Conservation (phyloP, 2,888 invertebrate genomes). For the Zootermopsis nevadensis region DNA sequence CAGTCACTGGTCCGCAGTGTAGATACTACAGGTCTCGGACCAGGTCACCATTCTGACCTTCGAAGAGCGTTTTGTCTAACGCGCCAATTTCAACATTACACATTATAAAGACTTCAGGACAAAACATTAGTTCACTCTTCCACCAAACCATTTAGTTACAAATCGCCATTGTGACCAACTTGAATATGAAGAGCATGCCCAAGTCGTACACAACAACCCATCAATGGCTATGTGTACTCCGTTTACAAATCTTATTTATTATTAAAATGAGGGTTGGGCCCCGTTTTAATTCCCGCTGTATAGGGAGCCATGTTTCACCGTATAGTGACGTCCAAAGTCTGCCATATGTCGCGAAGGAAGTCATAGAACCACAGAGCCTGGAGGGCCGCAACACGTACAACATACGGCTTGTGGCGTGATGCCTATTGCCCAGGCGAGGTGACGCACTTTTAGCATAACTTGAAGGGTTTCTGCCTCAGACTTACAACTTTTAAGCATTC, state of each 20-base stretch:
- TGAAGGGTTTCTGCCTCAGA: too few relatives aligned
- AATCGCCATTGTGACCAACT: background rate
- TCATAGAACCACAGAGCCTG: background rate
- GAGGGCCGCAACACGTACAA: background rate
- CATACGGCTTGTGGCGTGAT: background rate
- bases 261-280: constrained; percentile 16
- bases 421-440: background rate
- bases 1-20: too few relatives aligned
- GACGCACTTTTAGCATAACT: background rate
- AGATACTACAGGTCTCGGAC: too few relatives aligned
- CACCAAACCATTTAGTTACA: background rate
- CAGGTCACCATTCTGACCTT: too few relatives aligned
- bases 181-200: background rate
- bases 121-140: background rate
- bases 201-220: background rate
- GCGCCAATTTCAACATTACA: too few relatives aligned
- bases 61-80: too few relatives aligned
- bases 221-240: background rate
- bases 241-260: background rate
- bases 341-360: background rate
- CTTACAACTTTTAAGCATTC: too few relatives aligned
- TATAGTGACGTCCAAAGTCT: background rate
- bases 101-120: background rate
- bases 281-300: constrained; percentile 5
- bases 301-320: background rate